These are phyloP conservation scores for Sternotherus odoratus DNA, from an alignment of 2,797 vertebrate genomes.

Conservation along the genomic window DNA sequence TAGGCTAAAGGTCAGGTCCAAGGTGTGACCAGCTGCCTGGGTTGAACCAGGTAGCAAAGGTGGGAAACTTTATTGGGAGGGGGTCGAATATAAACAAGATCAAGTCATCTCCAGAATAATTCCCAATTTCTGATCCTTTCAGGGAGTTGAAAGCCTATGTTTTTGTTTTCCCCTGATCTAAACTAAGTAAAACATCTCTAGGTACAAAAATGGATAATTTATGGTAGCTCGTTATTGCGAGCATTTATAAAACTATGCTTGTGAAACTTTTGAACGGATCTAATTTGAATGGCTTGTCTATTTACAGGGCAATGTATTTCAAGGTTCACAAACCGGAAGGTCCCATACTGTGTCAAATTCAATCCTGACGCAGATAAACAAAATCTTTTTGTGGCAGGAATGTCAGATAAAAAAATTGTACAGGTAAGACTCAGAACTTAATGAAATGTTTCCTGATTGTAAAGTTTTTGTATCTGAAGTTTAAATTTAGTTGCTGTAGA, in stretches of 20 bases:
- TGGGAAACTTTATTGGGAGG: not conserved
- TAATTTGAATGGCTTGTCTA: slow-evolving; percentile 34
- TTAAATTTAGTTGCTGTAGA: not conserved
- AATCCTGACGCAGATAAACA: slow-evolving; percentile 99
- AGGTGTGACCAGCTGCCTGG: not conserved
- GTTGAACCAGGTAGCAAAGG: not conserved
- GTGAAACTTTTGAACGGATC: not conserved
- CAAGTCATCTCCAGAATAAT: not conserved
- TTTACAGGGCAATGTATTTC: slow-evolving; percentile 93
- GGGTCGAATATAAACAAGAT: not conserved
- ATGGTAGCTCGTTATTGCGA: not conserved
- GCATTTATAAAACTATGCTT: not conserved
- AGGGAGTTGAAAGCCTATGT: not conserved
- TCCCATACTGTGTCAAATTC: slow-evolving; percentile 98
- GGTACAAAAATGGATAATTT: not conserved
- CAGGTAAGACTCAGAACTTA: slow-evolving; percentile 84
- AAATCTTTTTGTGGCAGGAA: slow-evolving; percentile 96
- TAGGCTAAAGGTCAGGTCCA: not conserved
- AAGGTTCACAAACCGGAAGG: slow-evolving; percentile 96
- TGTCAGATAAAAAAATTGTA: slow-evolving; percentile 99
- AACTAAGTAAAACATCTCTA: not conserved
- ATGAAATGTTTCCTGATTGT: not conserved
- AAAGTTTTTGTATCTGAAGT: not conserved
- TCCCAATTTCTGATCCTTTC: not conserved
- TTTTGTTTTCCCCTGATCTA: not conserved